Percentiles rank a stretch among this genome's conserved stretches.
Evolutionary conservation across 2,888 invertebrate species (phyloP).

Genomic region (Sesamia inferens): DNA sequence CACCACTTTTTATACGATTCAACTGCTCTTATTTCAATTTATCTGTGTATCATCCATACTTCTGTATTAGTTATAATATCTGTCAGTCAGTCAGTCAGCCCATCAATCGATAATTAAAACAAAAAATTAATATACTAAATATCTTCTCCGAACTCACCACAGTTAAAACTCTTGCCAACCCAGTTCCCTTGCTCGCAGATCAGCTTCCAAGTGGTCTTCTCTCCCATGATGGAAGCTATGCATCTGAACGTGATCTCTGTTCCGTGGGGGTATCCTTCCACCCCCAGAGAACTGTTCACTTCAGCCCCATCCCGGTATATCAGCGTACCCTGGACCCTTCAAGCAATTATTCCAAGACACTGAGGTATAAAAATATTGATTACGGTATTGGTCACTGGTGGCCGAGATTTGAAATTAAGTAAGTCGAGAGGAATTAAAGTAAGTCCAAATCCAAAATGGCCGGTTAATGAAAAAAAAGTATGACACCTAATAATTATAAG

Average conservation of each 20-base stretch:
- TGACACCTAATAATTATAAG: neutral
- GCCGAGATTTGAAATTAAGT: neutral
- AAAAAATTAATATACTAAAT: neutral
- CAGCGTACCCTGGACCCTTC: constrained; percentile 94
- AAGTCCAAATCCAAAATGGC: neutral
- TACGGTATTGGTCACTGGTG: constrained; percentile 39
- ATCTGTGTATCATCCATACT: neutral
- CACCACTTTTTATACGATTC: too few species aligned
- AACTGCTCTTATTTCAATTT: too few species aligned
- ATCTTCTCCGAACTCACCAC: constrained; percentile 88
- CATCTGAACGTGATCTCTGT: constrained; percentile 96
- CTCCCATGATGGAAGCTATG: constrained; percentile 94
- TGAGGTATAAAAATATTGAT: constrained; percentile 23
- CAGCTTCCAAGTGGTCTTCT: constrained; percentile 95
- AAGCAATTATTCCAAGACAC: constrained; percentile 58
- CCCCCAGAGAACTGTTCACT: constrained; percentile 91
- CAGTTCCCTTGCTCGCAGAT: constrained; percentile 96
- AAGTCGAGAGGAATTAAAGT: too few species aligned
- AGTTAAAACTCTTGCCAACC: constrained; percentile 95
- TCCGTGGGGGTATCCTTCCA: constrained; percentile 94
- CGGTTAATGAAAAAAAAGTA: neutral
- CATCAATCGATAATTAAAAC: neutral
- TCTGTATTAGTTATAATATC: neutral
- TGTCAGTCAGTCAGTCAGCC: neutral
- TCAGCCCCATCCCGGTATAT: constrained; percentile 93